Evolutionary conservation across 2,888 invertebrate species (phyloP), one percentile per base, ranked within the genome.

Genomic region (Herminia tarsipennalis): DNA sequence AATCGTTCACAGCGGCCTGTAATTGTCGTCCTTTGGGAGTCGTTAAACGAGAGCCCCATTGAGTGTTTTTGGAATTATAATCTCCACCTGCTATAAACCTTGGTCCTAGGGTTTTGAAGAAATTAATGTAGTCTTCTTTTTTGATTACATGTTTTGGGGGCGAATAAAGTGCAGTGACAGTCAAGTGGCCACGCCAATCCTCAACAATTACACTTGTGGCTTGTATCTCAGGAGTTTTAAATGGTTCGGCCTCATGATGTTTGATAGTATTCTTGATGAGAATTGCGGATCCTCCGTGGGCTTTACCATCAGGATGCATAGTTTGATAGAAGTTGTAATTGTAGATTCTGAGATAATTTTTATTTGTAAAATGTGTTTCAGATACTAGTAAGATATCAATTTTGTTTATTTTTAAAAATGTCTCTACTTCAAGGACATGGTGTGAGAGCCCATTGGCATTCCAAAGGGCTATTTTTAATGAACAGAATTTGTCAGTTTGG

Each of bases 391-490:
- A n/a, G 13, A 42, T 30, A 27, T 27, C 29, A 5, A 39, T 22
- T 27, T 41, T 27, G 17, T 34, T 29, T 21, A n/a, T 12, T 27
- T 20, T 18, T 27, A 47, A 12, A 14, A 47, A 38, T 21, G 22
- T 28, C 10, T 41, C 13, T 21, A 47, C 35, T 36, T 47, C 47
- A 4, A 32, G 9, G 10, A 30, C 9, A 28, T 47, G 47, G 17
- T 42, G 25, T 34, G 33, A n/a, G n/a, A n/a, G n/a, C n/a, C n/a
- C n/a, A n/a, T n/a, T n/a, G n/a, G n/a, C n/a, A n/a, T n/a, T n/a
- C n/a, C 40, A 47, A 20, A 40, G 16, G 4, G 17, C 17, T 13
- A 46, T 39, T 35, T 39, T 46, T 39, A 29, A 16, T 34, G 30
- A 22, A 16, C 2, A n/a, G n/a, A n/a, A n/a, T n/a, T n/a, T n/a